Base-by-base conservation (phyloP, 2,888 invertebrate genomes). In the Drosophila pegasa region DNA sequence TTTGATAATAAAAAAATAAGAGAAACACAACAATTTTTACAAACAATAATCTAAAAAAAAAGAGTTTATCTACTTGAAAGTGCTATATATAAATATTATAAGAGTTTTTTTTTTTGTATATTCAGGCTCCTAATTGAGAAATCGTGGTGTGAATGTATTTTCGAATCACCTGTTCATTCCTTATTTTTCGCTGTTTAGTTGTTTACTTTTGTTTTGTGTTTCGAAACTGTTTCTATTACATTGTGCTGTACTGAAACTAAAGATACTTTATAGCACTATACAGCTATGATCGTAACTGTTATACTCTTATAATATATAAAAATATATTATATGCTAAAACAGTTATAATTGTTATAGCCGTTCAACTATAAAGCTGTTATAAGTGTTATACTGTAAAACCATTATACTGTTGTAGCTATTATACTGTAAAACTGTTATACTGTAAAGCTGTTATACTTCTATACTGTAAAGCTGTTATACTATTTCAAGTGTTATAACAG, bases 1-100 rank as follows among this genome's bases (percentile, higher is more conserved):
- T 71, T 69, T 27, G 47, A 74, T 54, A 56, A 45, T 18, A 16
- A 31, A 54, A 50, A 33, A 54, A 40, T n/a, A 52, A 47, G 55
- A 52, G 29, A 25, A 40, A 38, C 52, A 52, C 38, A 59, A 54
- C 10, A 57, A 51, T 4, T 52, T 38, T 29, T 33, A 50, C 35
- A 64, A 64, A 65, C 18, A 57, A 58, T 31, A 47, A 56, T 8
- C 4, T 40, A 51, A 51, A 37, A 37, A 37, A 56, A 43, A 43
- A 35, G n/a, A 54, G 43, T 48, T 25, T 41, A 43, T 27, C 25
- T 51, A 43, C 37, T 52, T 45, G 48, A 54, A 56, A 54, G 66
- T 54, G 43, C 45, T 57, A 38, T 50, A 57, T 45, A 68, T 33
- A 50, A 55, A 50, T 41, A 47, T 55, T 38, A 48, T 48, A 20